Conservation (phyloP, 2,113 vertebrate species). For the Oncorhynchus nerka region DNA sequence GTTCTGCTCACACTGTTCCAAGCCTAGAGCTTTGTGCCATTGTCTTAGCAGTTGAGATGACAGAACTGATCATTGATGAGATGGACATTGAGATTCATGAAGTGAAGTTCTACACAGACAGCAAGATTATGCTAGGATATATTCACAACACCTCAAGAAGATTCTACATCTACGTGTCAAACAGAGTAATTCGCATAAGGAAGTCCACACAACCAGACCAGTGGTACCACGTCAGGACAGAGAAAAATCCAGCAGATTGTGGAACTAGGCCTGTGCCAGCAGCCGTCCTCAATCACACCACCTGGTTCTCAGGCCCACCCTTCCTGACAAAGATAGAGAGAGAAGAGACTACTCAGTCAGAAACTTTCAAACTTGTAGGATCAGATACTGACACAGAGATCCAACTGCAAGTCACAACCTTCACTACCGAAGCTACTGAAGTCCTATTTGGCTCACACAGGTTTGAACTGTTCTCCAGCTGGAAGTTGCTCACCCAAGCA, state of each 20-base stretch:
- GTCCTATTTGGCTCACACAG: not conserved
- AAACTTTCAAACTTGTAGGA: not conserved
- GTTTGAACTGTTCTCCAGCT: constrained; percentile 27
- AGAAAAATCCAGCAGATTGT: not conserved
- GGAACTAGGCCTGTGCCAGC: constrained; percentile 1
- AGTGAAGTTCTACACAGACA: constrained; percentile 25
- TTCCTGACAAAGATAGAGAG: constrained; percentile 6
- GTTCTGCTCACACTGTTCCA: constrained; percentile 23
- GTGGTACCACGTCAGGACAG: constrained; percentile 5
- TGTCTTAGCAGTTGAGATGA: constrained; percentile 34
- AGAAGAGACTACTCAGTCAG: not conserved
- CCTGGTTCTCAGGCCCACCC: constrained; percentile 11
- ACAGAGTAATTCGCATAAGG: constrained; percentile 2
- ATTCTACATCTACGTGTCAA: constrained; percentile 15
- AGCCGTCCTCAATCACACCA: not conserved
- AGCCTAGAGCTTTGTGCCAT: constrained; percentile 28
- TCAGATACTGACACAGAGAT: constrained; percentile 14
- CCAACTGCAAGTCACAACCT: not conserved
- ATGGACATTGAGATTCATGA: not conserved
- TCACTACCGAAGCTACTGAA: not conserved
- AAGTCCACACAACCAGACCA: constrained; percentile 15
- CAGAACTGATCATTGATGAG: constrained; percentile 24
- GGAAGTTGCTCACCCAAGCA: constrained; percentile 20
- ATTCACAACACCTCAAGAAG: constrained; percentile 17
- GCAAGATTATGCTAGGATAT: constrained; percentile 14